Evolutionary conservation across 2,113 vertebrate species (phyloP), one percentile per base, ranked within the genome.

Genomic region (Phaethon lepturus): DNA sequence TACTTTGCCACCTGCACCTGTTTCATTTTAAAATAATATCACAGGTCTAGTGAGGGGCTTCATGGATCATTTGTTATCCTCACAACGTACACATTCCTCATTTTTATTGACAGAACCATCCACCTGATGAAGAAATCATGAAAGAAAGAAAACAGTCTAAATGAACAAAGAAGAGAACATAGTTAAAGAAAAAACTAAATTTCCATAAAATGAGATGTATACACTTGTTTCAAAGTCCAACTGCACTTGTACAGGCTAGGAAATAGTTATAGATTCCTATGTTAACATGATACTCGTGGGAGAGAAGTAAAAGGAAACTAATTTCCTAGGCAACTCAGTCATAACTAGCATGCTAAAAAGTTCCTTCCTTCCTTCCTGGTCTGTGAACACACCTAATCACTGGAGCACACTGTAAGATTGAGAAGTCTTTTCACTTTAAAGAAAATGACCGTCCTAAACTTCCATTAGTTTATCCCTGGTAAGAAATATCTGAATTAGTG

Each of bases 401-500:
- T 76, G 42, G 45, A 85, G 16, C 29, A 20, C 25, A 53, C 25
- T 14, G 0, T 49, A 58, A 91, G 26, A 77, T 5, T 80, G 33
- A 79, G 63, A 74, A 75, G 25, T n/a, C 45, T 83, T 82, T 93
- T 62, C 17, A 53, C 63, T 90, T 86, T 62, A 33, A 80, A 77
- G 49, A 86, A 93, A 92, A 73, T 84, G 2, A 58, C 55, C 45
- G 16, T 95, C 26, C 10, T 84, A 33, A 40, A 8, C 50, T 84
- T 86, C 72, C 50, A 66, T 81, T 92, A 88, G 25, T 86, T 94
- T 83, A 68, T 91, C 22, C 11, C 24, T 73, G 63, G 58, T 53
- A 90, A 91, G 45, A 73, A 92, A 55, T 83, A 79, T 33, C 66
- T 88, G 82, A 56, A 73, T 92, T 86, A 90, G 8, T 86, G 84